Evolutionary conservation across 2,113 vertebrate species (phyloP).

Genomic region (Halcyon malimbica): DNA sequence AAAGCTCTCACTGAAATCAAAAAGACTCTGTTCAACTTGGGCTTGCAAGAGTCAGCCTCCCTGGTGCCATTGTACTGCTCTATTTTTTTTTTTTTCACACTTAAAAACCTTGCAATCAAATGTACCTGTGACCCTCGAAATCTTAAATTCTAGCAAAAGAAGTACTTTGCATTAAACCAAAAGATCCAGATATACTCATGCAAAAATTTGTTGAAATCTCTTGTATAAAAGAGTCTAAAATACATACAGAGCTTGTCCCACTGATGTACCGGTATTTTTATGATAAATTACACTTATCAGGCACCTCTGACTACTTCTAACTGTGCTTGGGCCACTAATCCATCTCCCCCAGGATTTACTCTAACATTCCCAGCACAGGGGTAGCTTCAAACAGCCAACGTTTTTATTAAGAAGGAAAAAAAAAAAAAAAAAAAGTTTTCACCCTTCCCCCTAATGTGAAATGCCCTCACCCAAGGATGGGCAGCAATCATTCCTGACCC

Average conservation of each 20-base stretch:
- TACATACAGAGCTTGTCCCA: background rate
- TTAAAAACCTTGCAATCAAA: background rate
- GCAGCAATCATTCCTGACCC: constrained; percentile 52
- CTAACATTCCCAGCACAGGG: background rate
- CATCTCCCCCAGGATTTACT: constrained; percentile 1
- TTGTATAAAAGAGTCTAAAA: background rate
- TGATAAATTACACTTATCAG: constrained; percentile 33
- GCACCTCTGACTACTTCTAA: constrained; percentile 43
- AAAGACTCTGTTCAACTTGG: background rate
- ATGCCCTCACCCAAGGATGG: constrained; percentile 29
- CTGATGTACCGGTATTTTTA: background rate
- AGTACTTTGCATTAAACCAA: background rate
- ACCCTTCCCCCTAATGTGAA: constrained; percentile 9
- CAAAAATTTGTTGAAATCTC: background rate
- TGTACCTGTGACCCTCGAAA: background rate
- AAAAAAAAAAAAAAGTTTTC: background rate
- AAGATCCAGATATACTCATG: background rate
- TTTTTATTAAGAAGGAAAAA: background rate
- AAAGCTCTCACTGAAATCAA: background rate
- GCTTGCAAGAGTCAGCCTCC: background rate
- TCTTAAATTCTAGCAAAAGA: constrained; percentile 5
- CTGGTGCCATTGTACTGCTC: background rate
- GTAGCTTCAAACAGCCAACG: background rate
- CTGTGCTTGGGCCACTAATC: constrained; percentile 18
- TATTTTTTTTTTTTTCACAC: no score